Evolutionary conservation across 2,113 vertebrate genomes (phyloP), one percentile per base, ranked within the genome.

Genomic region (Oenanthe melanoleuca): DNA sequence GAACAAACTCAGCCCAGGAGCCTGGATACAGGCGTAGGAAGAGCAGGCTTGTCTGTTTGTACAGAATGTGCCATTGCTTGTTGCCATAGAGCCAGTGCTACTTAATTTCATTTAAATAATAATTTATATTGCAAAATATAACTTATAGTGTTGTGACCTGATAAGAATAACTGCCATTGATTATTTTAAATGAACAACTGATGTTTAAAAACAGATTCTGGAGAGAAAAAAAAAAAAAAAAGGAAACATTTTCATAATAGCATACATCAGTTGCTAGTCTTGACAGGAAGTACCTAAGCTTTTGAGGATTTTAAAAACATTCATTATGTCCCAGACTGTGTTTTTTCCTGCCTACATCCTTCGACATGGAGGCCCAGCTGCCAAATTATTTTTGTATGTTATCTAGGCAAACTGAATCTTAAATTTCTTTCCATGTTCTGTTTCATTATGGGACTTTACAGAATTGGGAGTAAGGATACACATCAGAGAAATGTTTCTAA

Each of bases 21-120:
- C 61, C 72, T 77, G 78, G 61, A 83, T 94, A 89, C 71, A 74
- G 60, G 72, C 37, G 53, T 93, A 86, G 72, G 87, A 86, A 73
- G 88, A 92, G 26, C 74, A 79, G 69, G 75, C 71, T 96, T 92
- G 92, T 97, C 92, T 93, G 84, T 91, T 85, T 65, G 84, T 81
- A 95, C 87, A 74, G 63, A 93, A 80, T 92, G 82, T 94, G 88
- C 89, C 61, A 57, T 79, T 78, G 53, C 59, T 89, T 66, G 79
- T 75, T 94, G 92, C 96, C 92, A 86, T 69, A 96, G 82, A 93
- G 88, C 65, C 84, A 80, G 63, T 81, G 64, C 71, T 86, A 56
- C 61, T 78, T 93, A 91, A 94, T 93, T 88, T 60, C 38, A 78
- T 92, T 92, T 89, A 92, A 96, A 93, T 89, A 94, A 95, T 94